Percentiles rank a stretch among this genome's conserved stretches.
Evolutionary conservation across 2,113 vertebrate species (phyloP).

Genomic region (Bungarus multicinctus): DNA sequence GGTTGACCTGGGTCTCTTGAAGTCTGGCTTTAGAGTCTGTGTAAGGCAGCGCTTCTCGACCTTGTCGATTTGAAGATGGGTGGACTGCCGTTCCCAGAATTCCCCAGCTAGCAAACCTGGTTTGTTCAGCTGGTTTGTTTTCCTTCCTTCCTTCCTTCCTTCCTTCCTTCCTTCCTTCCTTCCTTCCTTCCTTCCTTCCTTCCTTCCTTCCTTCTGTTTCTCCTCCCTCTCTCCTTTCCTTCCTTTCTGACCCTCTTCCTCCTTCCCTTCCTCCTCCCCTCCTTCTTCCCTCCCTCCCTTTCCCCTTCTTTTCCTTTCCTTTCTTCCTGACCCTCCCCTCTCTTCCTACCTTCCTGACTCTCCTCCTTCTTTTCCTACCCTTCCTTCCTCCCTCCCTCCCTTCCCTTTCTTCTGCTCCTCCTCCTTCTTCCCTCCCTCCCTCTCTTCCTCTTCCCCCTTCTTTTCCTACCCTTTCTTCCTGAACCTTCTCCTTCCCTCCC

Average conservation of each 20-base stretch:
- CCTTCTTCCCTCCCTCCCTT: not conserved
- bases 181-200: no score
- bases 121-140: no score
- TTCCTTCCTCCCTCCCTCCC: not conserved
- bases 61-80: not conserved
- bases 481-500: no score
- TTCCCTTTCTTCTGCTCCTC: no score
- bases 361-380: not conserved
- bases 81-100: not conserved
- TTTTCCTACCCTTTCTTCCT: no score
- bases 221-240: not conserved
- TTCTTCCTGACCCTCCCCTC: not conserved
- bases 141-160: no score
- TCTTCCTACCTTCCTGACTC: rapidly evolving
- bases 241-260: no score
- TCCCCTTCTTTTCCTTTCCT: no score
- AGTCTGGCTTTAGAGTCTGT: not conserved
- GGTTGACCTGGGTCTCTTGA: not conserved
- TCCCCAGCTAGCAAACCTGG: no score
- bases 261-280: not conserved
- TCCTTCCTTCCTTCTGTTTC: no score
- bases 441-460: not conserved
- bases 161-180: no score
- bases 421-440: no score
- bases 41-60: not conserved